A percentile compares a stretch with the other conserved stretches of the same genome.
phyloP scores from a whole-genome alignment of 2,888 invertebrate genomes.

The Latheticus oryzae region DNA sequence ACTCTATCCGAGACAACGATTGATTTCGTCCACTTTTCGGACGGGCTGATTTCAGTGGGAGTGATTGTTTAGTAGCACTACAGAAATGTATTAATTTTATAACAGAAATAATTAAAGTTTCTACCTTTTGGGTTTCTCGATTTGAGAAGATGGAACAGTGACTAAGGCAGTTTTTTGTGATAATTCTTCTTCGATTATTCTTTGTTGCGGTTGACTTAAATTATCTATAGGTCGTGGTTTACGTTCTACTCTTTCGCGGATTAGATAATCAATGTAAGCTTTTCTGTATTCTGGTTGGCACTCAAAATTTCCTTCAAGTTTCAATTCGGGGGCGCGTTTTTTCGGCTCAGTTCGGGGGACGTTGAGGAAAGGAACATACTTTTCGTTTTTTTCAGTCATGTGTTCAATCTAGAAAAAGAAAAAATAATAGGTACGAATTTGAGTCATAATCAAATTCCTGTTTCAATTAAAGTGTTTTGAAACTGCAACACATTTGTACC shows the following conservation, averaged over 20 bases:
- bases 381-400: conserved; percentile 55
- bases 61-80: conserved; percentile 3
- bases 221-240: conserved; percentile 40
- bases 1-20: conserved; percentile 42
- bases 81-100: not conserved
- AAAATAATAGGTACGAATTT: too few relatives aligned
- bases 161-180: conserved; percentile 6
- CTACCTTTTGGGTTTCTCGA: not conserved
- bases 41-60: conserved; percentile 1
- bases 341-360: conserved; percentile 35
- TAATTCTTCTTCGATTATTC: conserved; percentile 28
- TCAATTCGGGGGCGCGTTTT: conserved; percentile 53
- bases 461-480: too few relatives aligned
- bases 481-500: too few relatives aligned
- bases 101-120: too few relatives aligned
- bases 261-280: conserved; percentile 41
- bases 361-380: conserved; percentile 47
- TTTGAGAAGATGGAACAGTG: not conserved
- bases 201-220: conserved; percentile 30
- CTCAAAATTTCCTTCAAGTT: conserved; percentile 59
- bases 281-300: conserved; percentile 67
- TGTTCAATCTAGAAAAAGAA: conserved; percentile 57
- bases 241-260: conserved; percentile 36
- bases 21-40: conserved; percentile 14
- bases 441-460: too few relatives aligned